Percentiles rank a stretch among this genome's conserved stretches.
phyloP scores from a whole-genome alignment of 2,797 vertebrate genomes.

The Valencia hispanica region DNA sequence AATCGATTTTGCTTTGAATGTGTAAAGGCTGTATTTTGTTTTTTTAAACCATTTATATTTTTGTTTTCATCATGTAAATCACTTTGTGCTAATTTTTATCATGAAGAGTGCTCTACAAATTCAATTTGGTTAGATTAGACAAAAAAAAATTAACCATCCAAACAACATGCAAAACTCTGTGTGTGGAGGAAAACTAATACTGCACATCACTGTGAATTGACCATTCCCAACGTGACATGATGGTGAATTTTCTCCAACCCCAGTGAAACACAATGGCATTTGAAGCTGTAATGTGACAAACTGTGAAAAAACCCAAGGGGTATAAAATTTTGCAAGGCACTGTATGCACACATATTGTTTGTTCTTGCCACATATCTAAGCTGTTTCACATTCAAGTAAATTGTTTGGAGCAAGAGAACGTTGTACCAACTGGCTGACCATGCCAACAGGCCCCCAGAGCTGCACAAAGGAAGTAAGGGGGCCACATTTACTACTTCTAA shows the following conservation, averaged over 20 bases:
- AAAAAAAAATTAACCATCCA: not conserved
- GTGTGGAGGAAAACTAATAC: not conserved
- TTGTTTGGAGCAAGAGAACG: not conserved
- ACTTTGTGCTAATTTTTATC: too few relatives aligned
- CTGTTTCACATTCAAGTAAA: not conserved
- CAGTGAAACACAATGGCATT: not conserved
- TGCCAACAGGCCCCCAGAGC: not conserved
- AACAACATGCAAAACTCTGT: not conserved
- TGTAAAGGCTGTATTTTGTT: too few relatives aligned
- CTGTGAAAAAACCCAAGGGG: not conserved
- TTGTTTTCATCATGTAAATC: too few relatives aligned
- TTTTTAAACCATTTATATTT: too few relatives aligned
- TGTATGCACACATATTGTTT: not conserved
- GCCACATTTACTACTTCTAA: too few relatives aligned
- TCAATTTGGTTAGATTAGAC: too few relatives aligned
- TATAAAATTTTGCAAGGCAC: not conserved
- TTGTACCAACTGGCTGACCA: not conserved
- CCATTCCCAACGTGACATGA: not conserved
- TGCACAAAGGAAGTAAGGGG: not conserved
- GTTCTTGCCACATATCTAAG: not conserved
- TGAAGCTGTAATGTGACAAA: too few relatives aligned
- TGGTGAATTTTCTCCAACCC: not conserved
- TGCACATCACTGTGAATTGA: not conserved
- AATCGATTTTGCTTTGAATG: too few relatives aligned
- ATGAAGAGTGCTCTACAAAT: too few relatives aligned